Percentiles rank a stretch among this genome's conserved stretches.
These are phyloP conservation scores for Trisateles emortualis DNA, from an alignment of 2,888 invertebrate species.

Conservation along the genomic window DNA sequence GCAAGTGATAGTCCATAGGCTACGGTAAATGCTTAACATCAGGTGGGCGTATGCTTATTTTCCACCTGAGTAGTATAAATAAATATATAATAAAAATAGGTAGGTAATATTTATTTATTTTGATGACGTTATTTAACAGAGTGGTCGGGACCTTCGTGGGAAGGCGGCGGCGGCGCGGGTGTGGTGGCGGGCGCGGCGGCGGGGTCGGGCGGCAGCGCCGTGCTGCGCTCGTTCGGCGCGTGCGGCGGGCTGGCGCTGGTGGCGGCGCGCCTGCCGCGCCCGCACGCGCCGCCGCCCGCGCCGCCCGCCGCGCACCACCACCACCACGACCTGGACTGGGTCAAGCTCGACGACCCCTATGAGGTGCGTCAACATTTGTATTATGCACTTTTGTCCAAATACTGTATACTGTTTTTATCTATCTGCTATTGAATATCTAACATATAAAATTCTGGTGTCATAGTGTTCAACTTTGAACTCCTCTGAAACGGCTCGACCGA, in stretches of 20 bases:
- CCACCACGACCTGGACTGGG: constrained; percentile 88
- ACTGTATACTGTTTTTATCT: no score
- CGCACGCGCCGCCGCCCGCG: constrained; percentile 92
- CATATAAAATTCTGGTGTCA: no score
- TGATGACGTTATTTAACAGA: background rate
- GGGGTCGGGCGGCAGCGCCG: constrained; percentile 25
- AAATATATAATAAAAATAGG: no score
- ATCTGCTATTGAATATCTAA: no score
- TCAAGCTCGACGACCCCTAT: constrained; percentile 88
- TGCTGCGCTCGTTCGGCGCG: constrained; percentile 94
- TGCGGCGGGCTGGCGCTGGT: constrained; percentile 95
- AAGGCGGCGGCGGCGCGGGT: constrained; percentile 32
- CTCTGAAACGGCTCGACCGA: no score
- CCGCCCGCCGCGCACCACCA: constrained; percentile 84
- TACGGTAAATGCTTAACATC: no score
- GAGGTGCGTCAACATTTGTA: constrained; percentile 71
- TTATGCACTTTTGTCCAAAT: no score
- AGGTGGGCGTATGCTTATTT: no score
- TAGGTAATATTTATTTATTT: no score
- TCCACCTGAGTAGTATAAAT: no score
- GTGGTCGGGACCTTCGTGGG: constrained; percentile 61
- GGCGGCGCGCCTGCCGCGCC: constrained; percentile 95
- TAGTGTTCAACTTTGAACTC: no score
- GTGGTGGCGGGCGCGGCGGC: constrained; percentile 1
- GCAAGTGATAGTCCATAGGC: no score